Conservation (phyloP, 2,888 invertebrate species). For the Cylindroiulus punctatus region DNA sequence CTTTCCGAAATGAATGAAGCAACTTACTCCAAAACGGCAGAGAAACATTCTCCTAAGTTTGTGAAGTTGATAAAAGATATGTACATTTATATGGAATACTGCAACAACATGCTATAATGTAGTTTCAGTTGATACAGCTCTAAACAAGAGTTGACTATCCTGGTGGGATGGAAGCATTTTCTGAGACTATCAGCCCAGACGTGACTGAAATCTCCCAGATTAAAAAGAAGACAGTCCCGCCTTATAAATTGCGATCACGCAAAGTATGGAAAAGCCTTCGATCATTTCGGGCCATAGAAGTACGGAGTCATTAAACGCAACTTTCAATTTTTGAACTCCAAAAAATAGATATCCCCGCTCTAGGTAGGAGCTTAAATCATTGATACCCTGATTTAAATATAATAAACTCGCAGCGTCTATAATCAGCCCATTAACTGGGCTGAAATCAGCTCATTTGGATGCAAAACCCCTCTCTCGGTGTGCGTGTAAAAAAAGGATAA, state of each 20-base stretch:
- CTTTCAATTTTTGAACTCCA: constrained; percentile 19
- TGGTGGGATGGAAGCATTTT: not conserved
- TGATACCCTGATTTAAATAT: constrained; percentile 50
- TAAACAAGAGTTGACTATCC: too few species aligned
- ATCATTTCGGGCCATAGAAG: not conserved
- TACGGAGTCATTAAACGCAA: not conserved
- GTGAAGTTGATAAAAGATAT: too few species aligned
- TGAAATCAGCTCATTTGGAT: constrained; percentile 49
- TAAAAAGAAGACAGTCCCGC: not conserved
- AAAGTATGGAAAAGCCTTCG: not conserved
- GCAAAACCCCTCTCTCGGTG: constrained; percentile 35
- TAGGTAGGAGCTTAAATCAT: constrained; percentile 20
- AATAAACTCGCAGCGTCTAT: constrained; percentile 46
- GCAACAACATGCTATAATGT: too few species aligned
- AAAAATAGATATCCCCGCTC: not conserved
- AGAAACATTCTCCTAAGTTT: too few species aligned
- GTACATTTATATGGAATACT: too few species aligned
- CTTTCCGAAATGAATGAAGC: too few species aligned
- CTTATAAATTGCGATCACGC: not conserved
- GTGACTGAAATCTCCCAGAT: constrained; percentile 12
- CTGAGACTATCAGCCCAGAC: constrained; percentile 14
- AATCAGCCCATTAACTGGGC: constrained; percentile 50
- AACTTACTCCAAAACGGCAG: too few species aligned
- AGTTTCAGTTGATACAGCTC: too few species aligned
- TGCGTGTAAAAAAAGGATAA: constrained; percentile 48